phyloP scores from a whole-genome alignment of 2,797 vertebrate genomes.

The Uromys caudimaculatus region DNA sequence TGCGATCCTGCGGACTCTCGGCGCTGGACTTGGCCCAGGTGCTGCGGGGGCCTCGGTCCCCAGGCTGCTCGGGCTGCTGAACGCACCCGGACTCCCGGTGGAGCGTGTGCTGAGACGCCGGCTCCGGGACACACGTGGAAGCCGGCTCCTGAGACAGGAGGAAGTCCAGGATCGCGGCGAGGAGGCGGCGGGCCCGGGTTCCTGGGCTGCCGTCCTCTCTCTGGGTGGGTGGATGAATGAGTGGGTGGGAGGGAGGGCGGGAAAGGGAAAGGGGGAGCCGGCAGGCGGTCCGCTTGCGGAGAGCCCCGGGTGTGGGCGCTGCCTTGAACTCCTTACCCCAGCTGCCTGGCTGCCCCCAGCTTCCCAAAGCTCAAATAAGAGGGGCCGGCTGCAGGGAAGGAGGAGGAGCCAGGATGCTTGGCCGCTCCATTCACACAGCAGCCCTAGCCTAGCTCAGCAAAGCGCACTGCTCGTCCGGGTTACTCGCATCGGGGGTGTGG shows the following conservation, averaged over 20 bases:
- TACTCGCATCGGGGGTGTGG: slow-evolving; percentile 65
- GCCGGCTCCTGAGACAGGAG: slow-evolving; percentile 81
- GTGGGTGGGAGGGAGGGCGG: slow-evolving; percentile 77
- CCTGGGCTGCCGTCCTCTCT: slow-evolving; percentile 56
- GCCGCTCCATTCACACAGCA: slow-evolving; percentile 89
- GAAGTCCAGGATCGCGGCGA: slow-evolving; percentile 80
- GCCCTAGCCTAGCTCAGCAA: slow-evolving; percentile 55
- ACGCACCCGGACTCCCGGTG: slow-evolving; percentile 82
- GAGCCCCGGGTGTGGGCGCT: slow-evolving; percentile 85
- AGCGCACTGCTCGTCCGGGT: slow-evolving; percentile 72
- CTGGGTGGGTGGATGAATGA: slow-evolving; percentile 62
- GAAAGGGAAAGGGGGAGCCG: slow-evolving; percentile 27
- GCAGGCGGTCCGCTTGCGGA: slow-evolving; percentile 74
- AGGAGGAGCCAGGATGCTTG: slow-evolving; percentile 89
- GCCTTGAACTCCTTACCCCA: slow-evolving; percentile 90
- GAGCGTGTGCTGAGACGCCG: slow-evolving; percentile 82
- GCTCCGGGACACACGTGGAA: slow-evolving; percentile 85
- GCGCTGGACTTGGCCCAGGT: slow-evolving; percentile 79
- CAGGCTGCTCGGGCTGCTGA: slow-evolving; percentile 79
- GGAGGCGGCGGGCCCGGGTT: slow-evolving; percentile 59
- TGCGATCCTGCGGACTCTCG: slow-evolving; percentile 70
- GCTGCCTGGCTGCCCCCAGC: slow-evolving; percentile 90
- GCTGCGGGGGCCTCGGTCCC: slow-evolving; percentile 76
- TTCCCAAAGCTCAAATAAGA: slow-evolving; percentile 94
- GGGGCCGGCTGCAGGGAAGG: slow-evolving; percentile 89